Evolutionary conservation across 1,140 invertebrate species (phyloP), one percentile per base, ranked within the genome.

Genomic region (Nixonia krombeini): DNA sequence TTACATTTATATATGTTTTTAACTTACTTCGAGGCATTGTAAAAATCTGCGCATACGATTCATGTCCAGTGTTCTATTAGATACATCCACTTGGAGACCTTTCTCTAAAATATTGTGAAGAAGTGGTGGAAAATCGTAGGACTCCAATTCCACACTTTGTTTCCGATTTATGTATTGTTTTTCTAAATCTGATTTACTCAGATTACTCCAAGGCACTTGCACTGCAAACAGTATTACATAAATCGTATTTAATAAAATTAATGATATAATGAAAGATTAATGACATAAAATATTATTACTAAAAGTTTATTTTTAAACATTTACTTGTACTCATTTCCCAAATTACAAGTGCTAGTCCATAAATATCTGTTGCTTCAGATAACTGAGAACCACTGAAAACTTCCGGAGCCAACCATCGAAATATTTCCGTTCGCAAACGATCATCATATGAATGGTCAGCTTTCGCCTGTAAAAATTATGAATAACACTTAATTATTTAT

Each of bases 301-400:
- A n/a, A n/a, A n/a, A n/a, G n/a, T n/a, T n/a, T n/a, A n/a, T n/a
- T n/a, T n/a, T 28, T 44, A 3, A 13, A 31, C 8, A 62, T 66
- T 73, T 46, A 72, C 77, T 73, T 21, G 79, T 80, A 29, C 74
- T 73, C 69, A 80, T 79, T 73, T 81, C 79, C 79, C 78, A 81
- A 17, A 79, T 75, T 16, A 81, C 45, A 6, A 81, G 50, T 6
- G 72, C 33, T 6, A 81, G 49, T 4, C 75, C 70, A 25, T 80
- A 81, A 29, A 81, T 56, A 33, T 81, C 79, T 12, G 42, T 73
- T 8, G 69, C 61, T 50, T 52, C 70, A 4, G 51, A 33, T 4
- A 65, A 41, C 23, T 65, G 25, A 17, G 52, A 21, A 25, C 64
- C 46, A 9, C 23, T 37, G 17, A 72, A 74, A 12, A 77, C 38